These are phyloP conservation scores for Sorex araneus DNA, from an alignment of 2,113 vertebrate genomes.

Conservation along the genomic window DNA sequence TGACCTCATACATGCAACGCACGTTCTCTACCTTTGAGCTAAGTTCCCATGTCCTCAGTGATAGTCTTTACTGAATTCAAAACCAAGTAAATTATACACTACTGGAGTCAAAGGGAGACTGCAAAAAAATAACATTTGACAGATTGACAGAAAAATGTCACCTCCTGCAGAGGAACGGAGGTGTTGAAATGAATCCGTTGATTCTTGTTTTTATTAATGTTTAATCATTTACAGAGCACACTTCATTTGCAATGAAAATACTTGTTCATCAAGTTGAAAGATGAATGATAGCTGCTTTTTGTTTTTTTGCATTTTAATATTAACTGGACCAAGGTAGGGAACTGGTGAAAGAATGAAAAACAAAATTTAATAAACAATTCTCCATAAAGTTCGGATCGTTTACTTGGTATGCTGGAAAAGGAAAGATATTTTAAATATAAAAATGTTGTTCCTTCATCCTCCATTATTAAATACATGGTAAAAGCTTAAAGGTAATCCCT, in stretches of 20 bases:
- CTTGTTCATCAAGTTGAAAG: conserved; percentile 78
- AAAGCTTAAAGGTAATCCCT: conserved; percentile 74
- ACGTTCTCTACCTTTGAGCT: no score
- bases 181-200: conserved; percentile 71
- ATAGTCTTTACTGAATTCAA: conserved; percentile 64
- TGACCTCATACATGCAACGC: no score
- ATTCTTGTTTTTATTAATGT: conserved; percentile 78
- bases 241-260: conserved; percentile 80
- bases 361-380: conserved; percentile 55
- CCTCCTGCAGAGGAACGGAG: conserved; percentile 76
- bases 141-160: conserved; percentile 68
- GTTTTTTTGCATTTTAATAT: conserved; percentile 75
- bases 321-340: conserved; percentile 46
- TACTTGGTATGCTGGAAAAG: conserved; percentile 40
- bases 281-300: conserved; percentile 71
- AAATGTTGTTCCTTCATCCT: conserved; percentile 54
- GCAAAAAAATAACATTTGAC: conserved; percentile 61
- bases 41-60: background rate
- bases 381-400: conserved; percentile 46
- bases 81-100: conserved; percentile 54
- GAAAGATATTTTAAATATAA: conserved; percentile 54
- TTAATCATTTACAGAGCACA: conserved; percentile 85
- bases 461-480: conserved; percentile 54
- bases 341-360: conserved; percentile 57
- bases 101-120: conserved; percentile 6